These are phyloP conservation scores for Sarotherodon lohbergeri DNA, from an alignment of 2,113 vertebrate species.

Conservation along the genomic window DNA sequence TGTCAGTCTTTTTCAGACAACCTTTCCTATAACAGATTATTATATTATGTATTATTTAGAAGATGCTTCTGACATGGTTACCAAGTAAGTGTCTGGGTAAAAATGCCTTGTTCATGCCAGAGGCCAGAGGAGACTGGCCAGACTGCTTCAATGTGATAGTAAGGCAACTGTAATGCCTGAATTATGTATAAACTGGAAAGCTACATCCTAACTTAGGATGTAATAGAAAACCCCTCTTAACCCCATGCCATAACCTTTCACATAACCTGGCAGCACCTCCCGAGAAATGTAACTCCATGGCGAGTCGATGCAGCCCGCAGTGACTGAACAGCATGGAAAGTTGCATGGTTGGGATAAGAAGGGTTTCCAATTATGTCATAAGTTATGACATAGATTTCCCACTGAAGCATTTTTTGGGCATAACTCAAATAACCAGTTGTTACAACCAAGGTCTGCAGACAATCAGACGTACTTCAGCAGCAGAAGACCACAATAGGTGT, in stretches of 20 bases:
- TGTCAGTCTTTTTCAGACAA: neutral
- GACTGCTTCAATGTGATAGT: neutral
- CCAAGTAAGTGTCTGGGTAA: neutral
- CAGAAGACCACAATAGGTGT: neutral
- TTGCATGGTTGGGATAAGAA: neutral
- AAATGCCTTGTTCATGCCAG: neutral
- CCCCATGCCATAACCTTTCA: neutral
- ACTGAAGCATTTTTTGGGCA: neutral
- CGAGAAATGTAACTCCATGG: neutral
- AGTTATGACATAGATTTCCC: neutral
- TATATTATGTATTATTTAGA: neutral
- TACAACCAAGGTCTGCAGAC: neutral
- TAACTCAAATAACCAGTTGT: neutral
- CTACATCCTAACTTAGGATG: neutral
- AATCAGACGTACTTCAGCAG: neutral
- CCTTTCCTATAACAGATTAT: neutral
- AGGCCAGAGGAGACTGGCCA: neutral
- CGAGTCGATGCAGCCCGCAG: neutral
- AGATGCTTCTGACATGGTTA: neutral
- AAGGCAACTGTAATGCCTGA: neutral
- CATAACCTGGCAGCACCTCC: neutral
- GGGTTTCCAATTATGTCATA: neutral
- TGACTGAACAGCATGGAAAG: neutral
- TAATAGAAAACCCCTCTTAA: neutral
- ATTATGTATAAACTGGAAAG: neutral